Percentiles rank a stretch among this genome's conserved stretches.
These are phyloP conservation scores for Therioaphis trifolii DNA, from an alignment of 2,888 invertebrate genomes.

Conservation along the genomic window DNA sequence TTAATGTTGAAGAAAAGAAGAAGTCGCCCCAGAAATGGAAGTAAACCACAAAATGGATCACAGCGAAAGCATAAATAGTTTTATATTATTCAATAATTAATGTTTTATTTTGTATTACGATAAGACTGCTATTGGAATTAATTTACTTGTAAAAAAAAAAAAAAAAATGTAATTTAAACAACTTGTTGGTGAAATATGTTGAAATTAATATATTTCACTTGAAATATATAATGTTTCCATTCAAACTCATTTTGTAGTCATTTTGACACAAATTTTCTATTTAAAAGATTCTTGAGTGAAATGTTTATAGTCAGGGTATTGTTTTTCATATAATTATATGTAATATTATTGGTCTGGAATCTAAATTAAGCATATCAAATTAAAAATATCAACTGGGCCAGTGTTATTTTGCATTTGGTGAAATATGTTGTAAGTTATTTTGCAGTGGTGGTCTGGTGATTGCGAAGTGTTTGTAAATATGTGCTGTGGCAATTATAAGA, in stretches of 20 bases:
- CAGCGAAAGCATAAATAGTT: conserved; percentile 20
- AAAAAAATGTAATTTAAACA: neutral
- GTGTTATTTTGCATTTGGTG: no score
- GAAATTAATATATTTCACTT: neutral
- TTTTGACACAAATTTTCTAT: neutral
- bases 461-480: no score
- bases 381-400: no score
- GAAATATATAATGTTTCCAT: neutral
- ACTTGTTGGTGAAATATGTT: conserved; percentile 12
- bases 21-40: conserved; percentile 45
- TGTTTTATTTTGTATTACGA: conserved; percentile 31
- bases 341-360: no score
- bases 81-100: neutral
- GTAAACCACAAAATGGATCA: conserved; percentile 11
- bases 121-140: conserved; percentile 45
- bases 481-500: no score
- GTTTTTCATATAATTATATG: no score
- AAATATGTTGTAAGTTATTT: no score
- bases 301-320: neutral
- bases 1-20: conserved; percentile 63
- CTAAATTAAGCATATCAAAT: no score
- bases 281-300: neutral
- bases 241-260: neutral
- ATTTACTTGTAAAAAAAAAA: neutral
- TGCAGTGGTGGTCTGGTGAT: no score